Evolutionary conservation across 2,113 vertebrate genomes (phyloP).

Genomic region (Daboia siamensis): DNA sequence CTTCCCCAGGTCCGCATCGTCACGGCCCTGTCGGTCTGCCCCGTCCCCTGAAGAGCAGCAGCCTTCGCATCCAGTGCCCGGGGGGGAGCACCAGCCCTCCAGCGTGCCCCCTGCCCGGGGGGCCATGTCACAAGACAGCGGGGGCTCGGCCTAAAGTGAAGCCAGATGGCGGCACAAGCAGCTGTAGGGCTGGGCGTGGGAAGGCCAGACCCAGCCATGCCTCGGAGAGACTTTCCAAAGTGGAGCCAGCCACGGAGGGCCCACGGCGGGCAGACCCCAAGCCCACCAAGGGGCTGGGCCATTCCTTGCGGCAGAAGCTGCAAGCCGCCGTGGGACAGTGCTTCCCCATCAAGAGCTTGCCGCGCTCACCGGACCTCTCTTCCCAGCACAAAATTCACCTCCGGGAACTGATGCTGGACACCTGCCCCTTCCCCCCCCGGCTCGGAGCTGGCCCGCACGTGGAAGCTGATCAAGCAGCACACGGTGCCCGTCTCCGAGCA

Average conservation of each 20-base stretch:
- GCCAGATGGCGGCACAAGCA: conserved; percentile 64
- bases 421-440: conserved; percentile 79
- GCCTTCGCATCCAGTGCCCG: accelerated
- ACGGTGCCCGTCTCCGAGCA: conserved; percentile 72
- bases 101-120: conserved; percentile 47
- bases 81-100: neutral
- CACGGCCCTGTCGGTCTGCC: neutral
- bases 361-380: conserved; percentile 44
- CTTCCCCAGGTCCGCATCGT: neutral
- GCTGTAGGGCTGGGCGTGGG: conserved; percentile 31
- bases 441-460: conserved; percentile 80
- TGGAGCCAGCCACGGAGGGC: neutral
- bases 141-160: conserved; percentile 77
- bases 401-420: conserved; percentile 81
- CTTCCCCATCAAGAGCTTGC: conserved; percentile 76
- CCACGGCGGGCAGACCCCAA: neutral
- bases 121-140: conserved; percentile 59
- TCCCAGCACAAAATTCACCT: conserved; percentile 79
- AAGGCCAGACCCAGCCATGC: conserved; percentile 57
- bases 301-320: conserved; percentile 78
- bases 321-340: conserved; percentile 82
- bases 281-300: conserved; percentile 44
- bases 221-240: conserved; percentile 47
- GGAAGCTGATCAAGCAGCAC: conserved; percentile 84
- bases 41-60: no score